Evolutionary conservation across 2,797 vertebrate species (phyloP).

Genomic region (Scomberomorus guttatus): DNA sequence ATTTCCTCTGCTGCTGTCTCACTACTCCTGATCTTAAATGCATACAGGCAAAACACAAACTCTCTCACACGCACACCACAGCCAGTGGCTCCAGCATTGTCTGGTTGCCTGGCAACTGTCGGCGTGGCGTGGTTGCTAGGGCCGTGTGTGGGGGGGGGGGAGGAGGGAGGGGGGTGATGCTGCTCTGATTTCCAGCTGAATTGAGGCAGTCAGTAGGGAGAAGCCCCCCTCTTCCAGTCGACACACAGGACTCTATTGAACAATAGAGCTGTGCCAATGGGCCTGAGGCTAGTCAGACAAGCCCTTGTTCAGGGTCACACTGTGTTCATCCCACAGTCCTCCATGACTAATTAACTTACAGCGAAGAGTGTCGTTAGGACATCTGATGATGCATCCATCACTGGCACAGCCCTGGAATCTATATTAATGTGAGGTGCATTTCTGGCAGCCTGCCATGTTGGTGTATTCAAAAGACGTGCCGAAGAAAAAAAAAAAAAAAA

Average conservation of each 20-base stretch:
- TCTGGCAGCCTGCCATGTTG: slow-evolving; percentile 65
- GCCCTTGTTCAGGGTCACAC: slow-evolving; percentile 84
- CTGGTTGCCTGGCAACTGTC: slow-evolving; percentile 88
- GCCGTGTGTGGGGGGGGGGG: slow-evolving; percentile 51
- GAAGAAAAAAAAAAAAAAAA: slow-evolving; percentile 30
- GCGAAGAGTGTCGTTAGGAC: slow-evolving; percentile 78
- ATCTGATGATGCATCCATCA: slow-evolving; percentile 79
- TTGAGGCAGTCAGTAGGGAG: slow-evolving; percentile 84
- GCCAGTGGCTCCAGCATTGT: slow-evolving; percentile 85
- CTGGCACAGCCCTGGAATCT: slow-evolving; percentile 68
- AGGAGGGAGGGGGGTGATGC: slow-evolving; percentile 75
- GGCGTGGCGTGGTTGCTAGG: slow-evolving; percentile 88
- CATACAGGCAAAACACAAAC: slow-evolving; percentile 76
- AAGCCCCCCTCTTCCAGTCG: slow-evolving; percentile 75
- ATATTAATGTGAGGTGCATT: slow-evolving; percentile 70
- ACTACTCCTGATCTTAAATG: slow-evolving; percentile 65
- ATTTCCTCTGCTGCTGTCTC: slow-evolving; percentile 49
- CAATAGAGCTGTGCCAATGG: slow-evolving; percentile 84
- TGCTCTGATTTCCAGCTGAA: slow-evolving; percentile 87
- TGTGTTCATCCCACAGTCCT: slow-evolving; percentile 83
- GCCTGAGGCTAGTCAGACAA: slow-evolving; percentile 83
- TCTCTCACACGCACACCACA: slow-evolving; percentile 74
- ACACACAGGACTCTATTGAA: slow-evolving; percentile 85
- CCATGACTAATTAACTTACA: slow-evolving; percentile 86
- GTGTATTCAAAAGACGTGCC: slow-evolving; percentile 40